These are phyloP conservation scores for Cisticola juncidis DNA, from an alignment of 2,113 vertebrate genomes.

Conservation along the genomic window DNA sequence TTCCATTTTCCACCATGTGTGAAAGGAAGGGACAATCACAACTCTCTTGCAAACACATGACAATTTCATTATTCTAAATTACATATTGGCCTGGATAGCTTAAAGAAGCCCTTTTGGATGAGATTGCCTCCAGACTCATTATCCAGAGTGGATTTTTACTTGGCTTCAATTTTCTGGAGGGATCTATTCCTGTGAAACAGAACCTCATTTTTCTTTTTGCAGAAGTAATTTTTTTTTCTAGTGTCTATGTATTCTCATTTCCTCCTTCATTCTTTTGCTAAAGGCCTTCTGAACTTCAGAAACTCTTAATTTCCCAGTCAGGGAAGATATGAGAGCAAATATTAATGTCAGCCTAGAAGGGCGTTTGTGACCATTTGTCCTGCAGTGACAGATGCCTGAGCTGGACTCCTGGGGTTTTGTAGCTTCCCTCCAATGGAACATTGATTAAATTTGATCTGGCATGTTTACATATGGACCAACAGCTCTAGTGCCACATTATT, in stretches of 20 bases:
- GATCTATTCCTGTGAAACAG: neutral
- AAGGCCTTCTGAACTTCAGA: slow-evolving; percentile 6
- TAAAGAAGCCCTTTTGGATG: neutral
- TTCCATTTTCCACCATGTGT: neutral
- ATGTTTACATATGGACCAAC: neutral
- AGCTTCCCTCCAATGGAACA: neutral
- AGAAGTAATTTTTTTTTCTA: neutral
- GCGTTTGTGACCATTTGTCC: neutral
- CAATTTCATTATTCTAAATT: slow-evolving; percentile 17
- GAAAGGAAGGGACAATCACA: neutral
- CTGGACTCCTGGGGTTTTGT: neutral
- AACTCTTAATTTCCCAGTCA: neutral
- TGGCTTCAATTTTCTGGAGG: slow-evolving; percentile 2
- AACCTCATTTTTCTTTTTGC: slow-evolving; percentile 20
- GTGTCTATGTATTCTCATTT: neutral
- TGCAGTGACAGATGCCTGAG: neutral
- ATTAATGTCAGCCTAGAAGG: neutral
- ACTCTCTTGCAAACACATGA: neutral
- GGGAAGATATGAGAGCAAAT: neutral
- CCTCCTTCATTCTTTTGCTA: slow-evolving; percentile 1
- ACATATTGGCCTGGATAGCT: neutral
- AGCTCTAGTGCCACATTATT: neutral
- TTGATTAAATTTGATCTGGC: neutral
- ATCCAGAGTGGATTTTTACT: slow-evolving; percentile 3
- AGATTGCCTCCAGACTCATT: slow-evolving; percentile 17